Evolutionary conservation across 1,140 invertebrate species (phyloP).

Genomic region (Meloidogyne hapla): DNA sequence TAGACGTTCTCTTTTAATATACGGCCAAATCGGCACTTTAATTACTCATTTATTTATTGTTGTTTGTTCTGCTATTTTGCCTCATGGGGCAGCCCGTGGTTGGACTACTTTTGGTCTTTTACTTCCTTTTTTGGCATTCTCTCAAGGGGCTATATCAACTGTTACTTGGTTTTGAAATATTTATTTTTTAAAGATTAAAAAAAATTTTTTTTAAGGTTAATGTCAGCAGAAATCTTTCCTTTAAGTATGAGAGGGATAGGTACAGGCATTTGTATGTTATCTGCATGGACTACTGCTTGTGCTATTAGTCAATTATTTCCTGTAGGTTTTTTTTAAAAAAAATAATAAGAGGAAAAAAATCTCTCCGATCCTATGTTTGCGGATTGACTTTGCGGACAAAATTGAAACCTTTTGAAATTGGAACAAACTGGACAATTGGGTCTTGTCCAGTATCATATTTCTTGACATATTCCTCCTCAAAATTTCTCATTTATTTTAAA

Average conservation of each 20-base stretch:
- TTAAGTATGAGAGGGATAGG: constrained; percentile 17
- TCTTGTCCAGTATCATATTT: no score
- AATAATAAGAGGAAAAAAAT: no score
- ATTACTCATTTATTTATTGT: background rate
- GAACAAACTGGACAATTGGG: no score
- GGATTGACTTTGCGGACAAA: background rate
- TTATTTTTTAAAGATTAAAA: no score
- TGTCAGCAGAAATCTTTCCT: constrained; percentile 21
- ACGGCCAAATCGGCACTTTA: constrained; percentile 13
- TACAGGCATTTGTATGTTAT: constrained; percentile 14
- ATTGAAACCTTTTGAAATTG: no score
- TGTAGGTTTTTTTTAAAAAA: background rate
- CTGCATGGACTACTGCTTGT: constrained; percentile 1
- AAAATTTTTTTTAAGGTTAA: constrained; percentile 4
- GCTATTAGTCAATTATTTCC: constrained; percentile 14
- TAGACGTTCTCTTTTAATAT: constrained; percentile 13
- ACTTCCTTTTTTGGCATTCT: constrained; percentile 16
- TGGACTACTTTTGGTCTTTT: constrained; percentile 23
- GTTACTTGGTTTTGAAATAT: constrained; percentile 20
- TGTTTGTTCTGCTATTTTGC: constrained; percentile 4
- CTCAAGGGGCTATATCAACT: constrained; percentile 21
- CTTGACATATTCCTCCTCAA: no score
- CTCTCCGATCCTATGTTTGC: no score
- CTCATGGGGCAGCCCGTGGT: background rate
- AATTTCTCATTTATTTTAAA: no score